Conservation (phyloP, 2,113 vertebrate genomes). For the Indicator indicator region DNA sequence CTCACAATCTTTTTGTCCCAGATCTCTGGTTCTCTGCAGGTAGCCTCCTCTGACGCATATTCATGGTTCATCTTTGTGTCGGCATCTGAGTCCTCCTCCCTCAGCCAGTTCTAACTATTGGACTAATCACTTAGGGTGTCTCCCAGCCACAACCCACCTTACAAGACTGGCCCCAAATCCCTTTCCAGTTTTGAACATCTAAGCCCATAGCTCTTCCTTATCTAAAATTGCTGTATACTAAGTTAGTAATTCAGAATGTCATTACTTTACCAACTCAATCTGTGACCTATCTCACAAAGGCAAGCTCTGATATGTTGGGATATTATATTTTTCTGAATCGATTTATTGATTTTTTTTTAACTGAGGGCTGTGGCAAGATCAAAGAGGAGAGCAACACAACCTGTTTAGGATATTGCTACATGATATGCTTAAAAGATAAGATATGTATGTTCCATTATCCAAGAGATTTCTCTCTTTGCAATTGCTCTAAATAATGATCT, state of each 20-base stretch:
- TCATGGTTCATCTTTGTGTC: not conserved
- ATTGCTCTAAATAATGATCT: not conserved
- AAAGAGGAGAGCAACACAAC: not conserved
- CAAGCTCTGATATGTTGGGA: not conserved
- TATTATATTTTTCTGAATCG: conserved; percentile 33
- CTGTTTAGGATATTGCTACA: not conserved
- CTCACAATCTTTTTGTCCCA: not conserved
- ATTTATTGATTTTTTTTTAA: not conserved
- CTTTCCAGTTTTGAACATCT: not conserved
- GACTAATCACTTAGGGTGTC: not conserved
- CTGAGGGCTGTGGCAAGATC: not conserved
- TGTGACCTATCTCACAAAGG: not conserved
- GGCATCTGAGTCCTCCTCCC: not conserved
- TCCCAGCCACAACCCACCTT: not conserved
- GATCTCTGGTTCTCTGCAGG: not conserved
- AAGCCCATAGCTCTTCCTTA: not conserved
- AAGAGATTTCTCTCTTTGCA: not conserved
- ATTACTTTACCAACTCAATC: not conserved
- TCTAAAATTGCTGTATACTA: not conserved
- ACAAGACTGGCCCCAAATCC: not conserved
- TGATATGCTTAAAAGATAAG: not conserved
- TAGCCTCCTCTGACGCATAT: not conserved
- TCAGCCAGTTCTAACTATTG: not conserved
- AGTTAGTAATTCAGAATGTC: not conserved
- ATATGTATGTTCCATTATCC: not conserved